These are phyloP conservation scores for Paedocypris micromegethes DNA, from an alignment of 2,797 vertebrate species.

Conservation along the genomic window DNA sequence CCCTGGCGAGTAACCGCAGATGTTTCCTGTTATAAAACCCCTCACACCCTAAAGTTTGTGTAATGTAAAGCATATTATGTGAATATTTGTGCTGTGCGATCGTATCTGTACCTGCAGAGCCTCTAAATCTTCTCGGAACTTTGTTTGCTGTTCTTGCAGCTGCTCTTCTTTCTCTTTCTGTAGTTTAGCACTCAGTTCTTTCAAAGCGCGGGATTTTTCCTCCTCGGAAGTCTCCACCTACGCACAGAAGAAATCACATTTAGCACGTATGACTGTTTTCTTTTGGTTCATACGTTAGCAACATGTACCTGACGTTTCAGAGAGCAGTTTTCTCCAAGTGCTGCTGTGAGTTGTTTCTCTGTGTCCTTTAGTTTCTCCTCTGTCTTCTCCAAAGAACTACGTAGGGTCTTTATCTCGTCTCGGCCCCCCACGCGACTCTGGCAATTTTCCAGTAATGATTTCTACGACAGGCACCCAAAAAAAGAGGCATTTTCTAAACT, in stretches of 20 bases:
- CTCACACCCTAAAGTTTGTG: not conserved
- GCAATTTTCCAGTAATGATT: slow-evolving; percentile 86
- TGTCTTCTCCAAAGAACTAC: slow-evolving; percentile 72
- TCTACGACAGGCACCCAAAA: slow-evolving; percentile 64
- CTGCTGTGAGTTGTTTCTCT: slow-evolving; percentile 76
- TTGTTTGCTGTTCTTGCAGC: slow-evolving; percentile 75
- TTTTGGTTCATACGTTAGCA: too few species aligned
- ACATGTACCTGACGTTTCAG: slow-evolving; percentile 38
- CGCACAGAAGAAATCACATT: slow-evolving; percentile 22
- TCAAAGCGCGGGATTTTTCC: slow-evolving; percentile 76
- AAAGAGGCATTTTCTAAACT: too few species aligned
- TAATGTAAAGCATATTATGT: slow-evolving; percentile 6
- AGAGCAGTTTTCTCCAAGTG: slow-evolving; percentile 80
- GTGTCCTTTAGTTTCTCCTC: slow-evolving; percentile 79
- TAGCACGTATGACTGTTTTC: not conserved
- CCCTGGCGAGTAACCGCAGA: slow-evolving; percentile 25
- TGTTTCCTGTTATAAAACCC: slow-evolving; percentile 31
- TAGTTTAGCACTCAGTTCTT: slow-evolving; percentile 80
- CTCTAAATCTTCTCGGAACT: slow-evolving; percentile 82
- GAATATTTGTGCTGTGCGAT: not conserved
- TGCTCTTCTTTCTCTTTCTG: slow-evolving; percentile 81
- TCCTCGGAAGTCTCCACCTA: slow-evolving; percentile 85
- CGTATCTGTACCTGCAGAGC: slow-evolving; percentile 72
- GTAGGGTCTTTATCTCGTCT: slow-evolving; percentile 77
- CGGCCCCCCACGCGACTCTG: slow-evolving; percentile 73